A percentile compares a stretch with the other conserved stretches of the same genome.
phyloP scores from a whole-genome alignment of 2,888 invertebrate species.

The Dendrolimus houi region DNA sequence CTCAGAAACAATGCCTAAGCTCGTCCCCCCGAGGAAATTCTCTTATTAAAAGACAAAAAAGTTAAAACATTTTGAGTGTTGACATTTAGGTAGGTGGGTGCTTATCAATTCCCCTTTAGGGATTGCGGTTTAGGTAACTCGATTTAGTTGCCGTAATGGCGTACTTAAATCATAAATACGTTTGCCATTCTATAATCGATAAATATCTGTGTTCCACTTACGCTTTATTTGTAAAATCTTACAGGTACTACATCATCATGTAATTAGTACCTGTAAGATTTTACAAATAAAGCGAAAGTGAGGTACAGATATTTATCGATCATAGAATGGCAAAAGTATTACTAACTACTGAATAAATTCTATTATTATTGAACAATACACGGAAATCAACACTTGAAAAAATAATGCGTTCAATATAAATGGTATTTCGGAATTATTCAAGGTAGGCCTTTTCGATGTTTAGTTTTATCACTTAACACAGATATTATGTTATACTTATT shows the following conservation, averaged over 20 bases:
- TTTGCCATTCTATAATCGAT: not conserved
- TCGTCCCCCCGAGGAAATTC: constrained; percentile 16
- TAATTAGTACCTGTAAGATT: no score
- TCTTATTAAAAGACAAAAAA: constrained; percentile 17
- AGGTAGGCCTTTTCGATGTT: no score
- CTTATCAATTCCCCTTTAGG: constrained; percentile 25
- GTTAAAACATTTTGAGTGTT: constrained; percentile 14
- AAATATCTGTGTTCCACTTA: not conserved
- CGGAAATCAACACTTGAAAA: no score
- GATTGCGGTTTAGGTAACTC: constrained; percentile 23
- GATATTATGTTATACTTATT: no score
- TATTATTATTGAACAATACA: no score
- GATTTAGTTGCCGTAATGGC: constrained; percentile 9
- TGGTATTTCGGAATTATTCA: no score
- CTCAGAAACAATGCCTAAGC: constrained; percentile 28
- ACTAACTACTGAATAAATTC: no score
- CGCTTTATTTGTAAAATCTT: no score
- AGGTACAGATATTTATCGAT: not conserved
- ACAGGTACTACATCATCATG: no score
- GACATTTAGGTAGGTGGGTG: constrained; percentile 14
- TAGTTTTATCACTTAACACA: no score
- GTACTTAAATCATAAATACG: not conserved
- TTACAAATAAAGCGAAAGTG: not conserved
- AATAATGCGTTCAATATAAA: no score
- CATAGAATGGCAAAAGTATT: not conserved